Base-by-base conservation (phyloP, 2,113 vertebrate genomes). In the Lepisosteus oculatus region DNA sequence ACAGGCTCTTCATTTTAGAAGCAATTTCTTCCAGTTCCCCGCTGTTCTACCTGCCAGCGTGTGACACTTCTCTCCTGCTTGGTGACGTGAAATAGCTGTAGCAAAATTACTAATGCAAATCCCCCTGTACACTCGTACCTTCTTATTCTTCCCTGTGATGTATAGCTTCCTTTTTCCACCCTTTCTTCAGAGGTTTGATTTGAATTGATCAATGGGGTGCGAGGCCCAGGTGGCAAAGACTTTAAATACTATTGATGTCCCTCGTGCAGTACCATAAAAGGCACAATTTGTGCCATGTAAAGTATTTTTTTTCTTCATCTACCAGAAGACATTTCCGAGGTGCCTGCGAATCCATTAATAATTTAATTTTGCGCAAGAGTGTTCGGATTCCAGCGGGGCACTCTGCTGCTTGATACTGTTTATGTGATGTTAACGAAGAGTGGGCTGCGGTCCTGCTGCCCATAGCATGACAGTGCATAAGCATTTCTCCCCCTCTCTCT, bases 361-460 rank as follows among this genome's bases (percentile, higher is more conserved):
- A 89, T 90, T 86, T 85, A 89, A 87, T 87, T 88, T 29, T 29
- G 80, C 77, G 80, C 79, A 56, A 47, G 65, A 85, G 84, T 79
- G 83, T 86, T 79, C 82, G 81, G 82, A 81, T 82, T 78, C 82
- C 62, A 17, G 54, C 55, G 47, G 55, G 65, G 61, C 41, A 43
- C 45, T n/a, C 62, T 43, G 62, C 76, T 81, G 77, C 81, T 81
- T 79, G 81, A 78, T 82, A 81, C 84, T 81, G 82, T 80, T 79
- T 86, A 86, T 81, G 56, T 12, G 80, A 85, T 80, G 80, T 64
- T 67, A 66, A 68, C 82, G 82, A 83, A 61, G 74, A 79, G 76
- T 67, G 61, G 75, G 70, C 79, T 81, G 78, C 41, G 62, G 13
- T 65, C 6, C 62, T 43, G 42, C 62, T 65, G 17, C 42, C 29